phyloP scores from a whole-genome alignment of 2,888 invertebrate species.

The Phalangium opilio region DNA sequence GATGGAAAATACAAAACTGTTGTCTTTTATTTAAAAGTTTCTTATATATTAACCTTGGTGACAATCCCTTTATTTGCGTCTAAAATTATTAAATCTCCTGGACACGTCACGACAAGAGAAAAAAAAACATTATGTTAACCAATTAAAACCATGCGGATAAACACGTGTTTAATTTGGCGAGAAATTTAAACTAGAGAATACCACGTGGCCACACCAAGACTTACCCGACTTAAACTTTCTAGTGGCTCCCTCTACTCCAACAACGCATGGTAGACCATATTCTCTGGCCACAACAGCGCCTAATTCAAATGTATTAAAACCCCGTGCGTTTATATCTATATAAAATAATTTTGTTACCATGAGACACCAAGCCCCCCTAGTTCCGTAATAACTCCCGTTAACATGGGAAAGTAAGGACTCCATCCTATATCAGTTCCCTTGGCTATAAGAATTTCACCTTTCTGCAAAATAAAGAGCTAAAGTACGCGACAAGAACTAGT shows the following conservation, averaged over 20 bases:
- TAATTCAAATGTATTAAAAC: not conserved
- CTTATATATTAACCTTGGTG: too few species aligned
- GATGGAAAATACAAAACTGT: too few species aligned
- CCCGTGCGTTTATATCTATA: too few species aligned
- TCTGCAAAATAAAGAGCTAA: not conserved
- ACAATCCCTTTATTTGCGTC: too few species aligned
- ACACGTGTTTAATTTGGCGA: too few species aligned
- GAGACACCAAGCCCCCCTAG: slow-evolving; percentile 65
- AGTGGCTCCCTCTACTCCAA: slow-evolving; percentile 54
- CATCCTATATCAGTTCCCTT: slow-evolving; percentile 64
- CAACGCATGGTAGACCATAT: slow-evolving; percentile 64
- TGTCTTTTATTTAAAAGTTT: too few species aligned
- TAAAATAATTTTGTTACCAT: slow-evolving; percentile 35
- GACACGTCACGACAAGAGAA: too few species aligned
- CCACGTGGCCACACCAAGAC: not conserved
- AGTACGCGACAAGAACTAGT: too few species aligned
- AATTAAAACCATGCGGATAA: too few species aligned
- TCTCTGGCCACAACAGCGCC: slow-evolving; percentile 70
- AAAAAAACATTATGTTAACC: too few species aligned
- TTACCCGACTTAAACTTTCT: slow-evolving; percentile 19
- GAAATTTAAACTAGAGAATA: too few species aligned
- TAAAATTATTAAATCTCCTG: too few species aligned
- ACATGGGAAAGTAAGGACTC: slow-evolving; percentile 66
- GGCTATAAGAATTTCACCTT: slow-evolving; percentile 59
- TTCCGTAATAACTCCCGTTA: slow-evolving; percentile 63